These are phyloP conservation scores for Sardinella longiceps DNA, from an alignment of 2,797 vertebrate genomes.

Conservation along the genomic window DNA sequence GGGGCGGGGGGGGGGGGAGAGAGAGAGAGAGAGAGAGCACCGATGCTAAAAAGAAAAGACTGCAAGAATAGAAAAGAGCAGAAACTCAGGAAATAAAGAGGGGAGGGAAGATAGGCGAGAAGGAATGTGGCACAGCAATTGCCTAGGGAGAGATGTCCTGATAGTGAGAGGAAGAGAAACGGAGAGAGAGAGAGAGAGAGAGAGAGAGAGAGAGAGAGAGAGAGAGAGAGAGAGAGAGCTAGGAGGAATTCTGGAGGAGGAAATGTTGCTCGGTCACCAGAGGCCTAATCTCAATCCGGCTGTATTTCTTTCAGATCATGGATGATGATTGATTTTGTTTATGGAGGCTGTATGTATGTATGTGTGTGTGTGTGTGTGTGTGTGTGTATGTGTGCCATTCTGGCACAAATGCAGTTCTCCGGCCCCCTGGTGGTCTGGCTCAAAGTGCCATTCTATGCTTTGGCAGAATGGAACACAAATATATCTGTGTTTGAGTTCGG, in stretches of 20 bases:
- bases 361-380: constrained; percentile 4
- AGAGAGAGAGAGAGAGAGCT: background rate
- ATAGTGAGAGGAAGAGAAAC: background rate
- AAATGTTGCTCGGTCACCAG: constrained; percentile 62
- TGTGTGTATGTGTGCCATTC: constrained; percentile 15
- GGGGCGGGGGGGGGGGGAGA: background rate
- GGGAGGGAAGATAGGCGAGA: constrained; percentile 20
- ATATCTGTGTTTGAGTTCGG: background rate
- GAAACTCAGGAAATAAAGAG: constrained; percentile 7
- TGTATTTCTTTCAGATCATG: constrained; percentile 46
- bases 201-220: background rate
- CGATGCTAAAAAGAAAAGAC: constrained; percentile 5
- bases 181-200: background rate
- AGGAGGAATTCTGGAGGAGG: constrained; percentile 58
- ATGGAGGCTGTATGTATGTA: constrained; percentile 11
- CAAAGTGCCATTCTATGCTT: background rate
- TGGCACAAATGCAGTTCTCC: background rate
- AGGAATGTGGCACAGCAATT: constrained; percentile 23
- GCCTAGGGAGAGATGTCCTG: constrained; percentile 26
- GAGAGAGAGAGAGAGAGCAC: background rate
- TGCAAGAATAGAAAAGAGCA: constrained; percentile 15
- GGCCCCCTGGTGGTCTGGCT: background rate
- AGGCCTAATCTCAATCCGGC: constrained; percentile 60
- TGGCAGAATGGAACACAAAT: background rate
- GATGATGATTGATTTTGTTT: constrained; percentile 23